Percentiles rank a stretch among this genome's conserved stretches.
Evolutionary conservation across 2,888 invertebrate genomes (phyloP).

Genomic region (Bombylius major): DNA sequence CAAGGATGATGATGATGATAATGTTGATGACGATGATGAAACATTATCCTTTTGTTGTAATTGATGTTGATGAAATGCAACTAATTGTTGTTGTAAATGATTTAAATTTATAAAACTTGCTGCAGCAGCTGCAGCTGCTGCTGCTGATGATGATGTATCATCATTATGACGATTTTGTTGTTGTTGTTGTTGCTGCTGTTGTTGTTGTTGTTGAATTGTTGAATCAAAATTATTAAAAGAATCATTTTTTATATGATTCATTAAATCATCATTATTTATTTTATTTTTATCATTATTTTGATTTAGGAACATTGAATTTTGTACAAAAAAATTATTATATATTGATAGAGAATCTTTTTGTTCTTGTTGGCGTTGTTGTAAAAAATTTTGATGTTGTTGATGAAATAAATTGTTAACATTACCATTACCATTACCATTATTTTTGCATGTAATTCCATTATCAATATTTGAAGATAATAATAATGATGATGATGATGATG

Average conservation of each 20-base stretch:
- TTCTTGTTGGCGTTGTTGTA: not conserved
- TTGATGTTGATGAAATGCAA: conserved; percentile 14
- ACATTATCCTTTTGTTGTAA: not conserved
- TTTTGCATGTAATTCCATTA: not conserved
- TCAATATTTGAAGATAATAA: not conserved
- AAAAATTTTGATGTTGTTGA: not conserved
- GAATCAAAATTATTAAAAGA: conserved; percentile 1
- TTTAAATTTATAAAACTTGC: conserved; percentile 16
- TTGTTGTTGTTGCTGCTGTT: conserved; percentile 5
- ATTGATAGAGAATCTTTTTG: conserved; percentile 9
- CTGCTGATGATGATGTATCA: not conserved
- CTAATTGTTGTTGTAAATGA: conserved; percentile 17
- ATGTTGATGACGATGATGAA: not conserved
- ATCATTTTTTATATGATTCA: not conserved
- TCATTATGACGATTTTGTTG: not conserved
- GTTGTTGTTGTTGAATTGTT: conserved; percentile 14
- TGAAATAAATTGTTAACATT: not conserved
- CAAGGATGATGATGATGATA: too few relatives aligned
- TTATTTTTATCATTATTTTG: conserved; percentile 1
- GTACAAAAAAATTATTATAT: conserved; percentile 13
- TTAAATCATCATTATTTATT: not conserved
- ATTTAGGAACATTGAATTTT: conserved; percentile 12
- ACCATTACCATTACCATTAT: not conserved
- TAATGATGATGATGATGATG: not conserved
- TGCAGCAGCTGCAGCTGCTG: conserved; percentile 1